Percentiles rank a stretch among this genome's conserved stretches.
Conservation (phyloP, 1,140 invertebrate genomes). For the Aphidius ervi region DNA sequence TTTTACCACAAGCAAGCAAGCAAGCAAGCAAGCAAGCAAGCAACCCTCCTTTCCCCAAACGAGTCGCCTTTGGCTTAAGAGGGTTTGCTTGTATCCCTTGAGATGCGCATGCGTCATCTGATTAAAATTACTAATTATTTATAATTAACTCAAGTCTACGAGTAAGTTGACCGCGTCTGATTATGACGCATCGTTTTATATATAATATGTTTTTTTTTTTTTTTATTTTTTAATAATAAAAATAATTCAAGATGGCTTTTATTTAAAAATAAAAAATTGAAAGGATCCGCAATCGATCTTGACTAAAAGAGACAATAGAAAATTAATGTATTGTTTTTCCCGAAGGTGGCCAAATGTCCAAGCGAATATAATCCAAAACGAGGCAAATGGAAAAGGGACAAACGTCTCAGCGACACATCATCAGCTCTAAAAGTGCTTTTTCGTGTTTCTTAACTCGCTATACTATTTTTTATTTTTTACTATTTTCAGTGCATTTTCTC, state of each 20-base stretch:
- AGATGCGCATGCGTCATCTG: constrained; percentile 56
- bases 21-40: too few species aligned
- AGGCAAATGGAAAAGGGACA: constrained; percentile 10
- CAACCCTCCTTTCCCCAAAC: constrained; percentile 24
- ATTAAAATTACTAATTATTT: constrained; percentile 57
- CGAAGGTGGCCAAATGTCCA: constrained; percentile 36
- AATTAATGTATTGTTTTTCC: constrained; percentile 50
- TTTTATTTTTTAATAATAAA: neutral
- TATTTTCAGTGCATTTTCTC: constrained; percentile 24
- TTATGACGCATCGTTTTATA: constrained; percentile 50
- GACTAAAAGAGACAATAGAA: constrained; percentile 43
- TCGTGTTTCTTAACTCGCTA: constrained; percentile 51
- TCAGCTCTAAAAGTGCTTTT: constrained; percentile 53
- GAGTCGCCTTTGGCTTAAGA: constrained; percentile 39
- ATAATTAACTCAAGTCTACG: constrained; percentile 48
- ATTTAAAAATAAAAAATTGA: neutral
- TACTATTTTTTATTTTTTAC: constrained; percentile 1
- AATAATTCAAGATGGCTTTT: constrained; percentile 9
- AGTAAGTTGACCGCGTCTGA: constrained; percentile 54
- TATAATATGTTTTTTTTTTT: neutral
- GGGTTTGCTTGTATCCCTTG: constrained; percentile 55
- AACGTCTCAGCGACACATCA: constrained; percentile 29
- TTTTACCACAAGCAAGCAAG: neutral
- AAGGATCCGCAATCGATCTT: constrained; percentile 1
- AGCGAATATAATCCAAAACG: constrained; percentile 25